These are phyloP conservation scores for Collichthys lucidus DNA, from an alignment of 2,113 vertebrate genomes.

Conservation along the genomic window DNA sequence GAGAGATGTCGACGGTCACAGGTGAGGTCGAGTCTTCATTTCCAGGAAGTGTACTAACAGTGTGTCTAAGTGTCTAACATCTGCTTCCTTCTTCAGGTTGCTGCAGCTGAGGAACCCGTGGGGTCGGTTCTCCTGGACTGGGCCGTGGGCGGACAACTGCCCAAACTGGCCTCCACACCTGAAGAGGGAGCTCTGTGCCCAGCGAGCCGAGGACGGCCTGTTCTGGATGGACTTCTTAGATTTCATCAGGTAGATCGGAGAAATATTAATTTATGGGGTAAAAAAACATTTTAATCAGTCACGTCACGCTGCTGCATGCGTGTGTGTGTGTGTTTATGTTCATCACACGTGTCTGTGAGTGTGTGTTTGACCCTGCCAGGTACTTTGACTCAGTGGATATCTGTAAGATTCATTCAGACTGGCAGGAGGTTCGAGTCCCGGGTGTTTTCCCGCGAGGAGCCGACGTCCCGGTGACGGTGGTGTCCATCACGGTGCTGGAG, in stretches of 20 bases:
- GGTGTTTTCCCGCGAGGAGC: slow-evolving; percentile 91
- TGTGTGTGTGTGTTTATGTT: background rate
- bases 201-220: slow-evolving; percentile 92
- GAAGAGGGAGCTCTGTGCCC: slow-evolving; percentile 90
- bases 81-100: slow-evolving; percentile 78
- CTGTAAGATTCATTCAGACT: slow-evolving; percentile 95
- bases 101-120: slow-evolving; percentile 95
- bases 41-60: too few relatives aligned
- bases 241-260: slow-evolving; percentile 89
- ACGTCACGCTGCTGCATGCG: background rate
- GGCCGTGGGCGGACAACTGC: slow-evolving; percentile 94
- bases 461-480: slow-evolving; percentile 87
- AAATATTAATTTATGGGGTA: too few relatives aligned
- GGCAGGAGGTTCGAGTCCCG: slow-evolving; percentile 94
- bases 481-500: slow-evolving; percentile 90
- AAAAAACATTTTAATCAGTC: background rate
- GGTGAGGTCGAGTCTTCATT: slow-evolving; percentile 38
- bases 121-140: slow-evolving; percentile 97
- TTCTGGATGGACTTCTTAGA: slow-evolving; percentile 98
- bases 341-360: background rate
- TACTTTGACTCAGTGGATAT: slow-evolving; percentile 97
- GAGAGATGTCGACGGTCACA: slow-evolving; percentile 89
- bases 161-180: slow-evolving; percentile 88
- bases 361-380: slow-evolving; percentile 74
- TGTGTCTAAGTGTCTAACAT: too few relatives aligned